Percentiles rank a stretch among this genome's conserved stretches.
Evolutionary conservation across 2,888 invertebrate genomes (phyloP).

Genomic region (Steromphala cineraria): DNA sequence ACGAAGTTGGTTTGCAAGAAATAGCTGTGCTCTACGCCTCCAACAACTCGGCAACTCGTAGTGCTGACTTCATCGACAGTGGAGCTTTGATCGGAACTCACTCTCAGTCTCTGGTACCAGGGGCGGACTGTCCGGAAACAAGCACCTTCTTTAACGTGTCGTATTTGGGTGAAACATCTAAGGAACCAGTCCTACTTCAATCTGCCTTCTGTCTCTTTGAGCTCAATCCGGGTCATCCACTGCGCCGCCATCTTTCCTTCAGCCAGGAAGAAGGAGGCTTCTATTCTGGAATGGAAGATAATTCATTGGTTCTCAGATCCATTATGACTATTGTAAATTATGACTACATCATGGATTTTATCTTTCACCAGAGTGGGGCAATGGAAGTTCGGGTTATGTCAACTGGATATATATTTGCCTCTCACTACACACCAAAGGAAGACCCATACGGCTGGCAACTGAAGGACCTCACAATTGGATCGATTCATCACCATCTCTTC

Average conservation of each 20-base stretch:
- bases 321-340: constrained; percentile 59
- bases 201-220: constrained; percentile 67
- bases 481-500: constrained; percentile 62
- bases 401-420: constrained; percentile 58
- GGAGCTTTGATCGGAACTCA: constrained; percentile 49
- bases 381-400: constrained; percentile 51
- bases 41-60: constrained; percentile 41
- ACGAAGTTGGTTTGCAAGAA: constrained; percentile 67
- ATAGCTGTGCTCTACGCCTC: constrained; percentile 65
- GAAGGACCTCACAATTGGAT: constrained; percentile 45
- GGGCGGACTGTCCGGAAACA: constrained; percentile 66
- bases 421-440: constrained; percentile 36
- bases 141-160: constrained; percentile 54
- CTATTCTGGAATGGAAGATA: constrained; percentile 60
- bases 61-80: constrained; percentile 57
- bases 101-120: constrained; percentile 55
- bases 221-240: constrained; percentile 58
- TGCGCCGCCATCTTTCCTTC: constrained; percentile 57
- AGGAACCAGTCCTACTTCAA: constrained; percentile 30
- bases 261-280: constrained; percentile 30
- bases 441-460: constrained; percentile 50
- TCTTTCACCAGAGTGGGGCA: constrained; percentile 63
- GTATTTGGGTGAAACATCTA: constrained; percentile 32
- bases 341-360: constrained; percentile 65
- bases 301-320: constrained; percentile 54